Evolutionary conservation across 2,113 vertebrate genomes (phyloP).

Genomic region (Nansenia antarctica): DNA sequence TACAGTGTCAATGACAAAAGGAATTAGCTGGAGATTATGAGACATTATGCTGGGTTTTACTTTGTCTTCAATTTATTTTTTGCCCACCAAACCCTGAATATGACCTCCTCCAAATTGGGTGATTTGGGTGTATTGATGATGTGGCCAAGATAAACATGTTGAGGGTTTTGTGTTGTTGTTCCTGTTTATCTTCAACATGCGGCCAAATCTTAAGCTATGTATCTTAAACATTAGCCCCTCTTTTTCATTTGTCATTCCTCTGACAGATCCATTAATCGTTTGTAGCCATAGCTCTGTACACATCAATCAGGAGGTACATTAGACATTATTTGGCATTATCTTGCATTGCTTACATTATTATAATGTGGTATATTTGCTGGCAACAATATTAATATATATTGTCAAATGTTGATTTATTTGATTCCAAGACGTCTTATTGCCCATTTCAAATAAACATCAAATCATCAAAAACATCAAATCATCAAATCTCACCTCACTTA

Average conservation of each 20-base stretch:
- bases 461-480: no score
- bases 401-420: background rate
- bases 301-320: conserved; percentile 17
- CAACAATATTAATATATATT: background rate
- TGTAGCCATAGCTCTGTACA: conserved; percentile 31
- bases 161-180: conserved; percentile 25
- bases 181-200: conserved; percentile 13
- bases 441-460: background rate
- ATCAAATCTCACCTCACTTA: background rate
- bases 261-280: conserved; percentile 53
- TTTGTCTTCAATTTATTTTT: conserved; percentile 21
- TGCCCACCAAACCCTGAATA: conserved; percentile 13
- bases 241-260: conserved; percentile 55
- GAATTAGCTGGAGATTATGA: conserved; percentile 48
- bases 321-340: conserved; percentile 56
- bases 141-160: background rate
- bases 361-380: background rate
- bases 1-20: conserved; percentile 18
- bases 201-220: conserved; percentile 30
- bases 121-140: conserved; percentile 15
- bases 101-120: conserved; percentile 31
- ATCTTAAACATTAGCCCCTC: conserved; percentile 14
- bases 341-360: conserved; percentile 40
- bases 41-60: conserved; percentile 23
- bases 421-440: background rate